Conservation (phyloP, 1,140 invertebrate species). For the Hyles euphorbiae region DNA sequence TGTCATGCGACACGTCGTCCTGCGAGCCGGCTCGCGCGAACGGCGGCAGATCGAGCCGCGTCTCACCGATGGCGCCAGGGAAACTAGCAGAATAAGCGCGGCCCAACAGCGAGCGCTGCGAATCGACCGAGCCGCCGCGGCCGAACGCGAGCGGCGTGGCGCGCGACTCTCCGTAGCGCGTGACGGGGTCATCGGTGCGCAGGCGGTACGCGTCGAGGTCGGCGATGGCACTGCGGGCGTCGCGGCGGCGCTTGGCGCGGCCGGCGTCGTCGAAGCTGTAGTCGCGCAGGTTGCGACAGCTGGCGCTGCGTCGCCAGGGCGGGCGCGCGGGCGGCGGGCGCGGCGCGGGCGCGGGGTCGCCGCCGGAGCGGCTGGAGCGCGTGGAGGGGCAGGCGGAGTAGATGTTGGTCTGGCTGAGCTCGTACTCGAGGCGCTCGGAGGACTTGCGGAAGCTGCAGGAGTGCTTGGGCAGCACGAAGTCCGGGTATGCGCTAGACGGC, state of each 20-base stretch:
- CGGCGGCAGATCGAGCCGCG: conserved; percentile 78
- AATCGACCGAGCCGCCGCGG: conserved; percentile 75
- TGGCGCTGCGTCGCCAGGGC: conserved; percentile 80
- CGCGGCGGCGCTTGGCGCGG: conserved; percentile 74
- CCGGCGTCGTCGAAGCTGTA: conserved; percentile 83
- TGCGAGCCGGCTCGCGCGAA: conserved; percentile 82
- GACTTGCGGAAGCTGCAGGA: conserved; percentile 62
- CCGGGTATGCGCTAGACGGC: conserved; percentile 52
- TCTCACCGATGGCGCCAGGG: conserved; percentile 84
- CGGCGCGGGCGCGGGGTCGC: conserved; percentile 34
- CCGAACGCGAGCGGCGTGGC: conserved; percentile 51
- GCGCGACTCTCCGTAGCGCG: conserved; percentile 84
- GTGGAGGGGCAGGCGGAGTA: conserved; percentile 70
- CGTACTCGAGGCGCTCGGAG: conserved; percentile 73
- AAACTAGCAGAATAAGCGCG: conserved; percentile 89
- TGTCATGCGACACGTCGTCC: conserved; percentile 92
- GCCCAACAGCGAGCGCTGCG: conserved; percentile 77
- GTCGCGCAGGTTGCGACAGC: conserved; percentile 85
- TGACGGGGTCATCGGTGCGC: conserved; percentile 81
- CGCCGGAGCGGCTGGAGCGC: conserved; percentile 54
- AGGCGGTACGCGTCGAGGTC: conserved; percentile 43
- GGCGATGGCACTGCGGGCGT: conserved; percentile 44
- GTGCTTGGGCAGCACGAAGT: conserved; percentile 58
- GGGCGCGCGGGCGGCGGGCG: conserved; percentile 29
- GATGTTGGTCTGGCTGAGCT: conserved; percentile 71